Conservation (phyloP, 2,888 invertebrate species). For the Empis livida region DNA sequence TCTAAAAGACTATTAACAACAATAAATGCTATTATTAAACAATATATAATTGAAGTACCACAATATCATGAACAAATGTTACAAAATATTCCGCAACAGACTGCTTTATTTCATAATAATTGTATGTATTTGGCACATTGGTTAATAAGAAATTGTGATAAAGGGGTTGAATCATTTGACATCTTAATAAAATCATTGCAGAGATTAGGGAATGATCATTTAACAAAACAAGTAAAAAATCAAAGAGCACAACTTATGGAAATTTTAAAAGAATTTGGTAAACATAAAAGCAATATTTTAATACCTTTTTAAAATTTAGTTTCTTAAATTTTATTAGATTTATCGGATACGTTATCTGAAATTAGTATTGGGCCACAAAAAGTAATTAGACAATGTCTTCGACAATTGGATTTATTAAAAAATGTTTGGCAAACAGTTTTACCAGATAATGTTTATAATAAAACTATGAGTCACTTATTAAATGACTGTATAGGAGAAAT, state of each 20-base stretch:
- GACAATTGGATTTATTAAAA: conserved; percentile 70
- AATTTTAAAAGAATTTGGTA: conserved; percentile 63
- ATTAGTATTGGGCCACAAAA: conserved; percentile 41
- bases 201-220: conserved; percentile 52
- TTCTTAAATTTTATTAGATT: conserved; percentile 15
- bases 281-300: conserved; percentile 14
- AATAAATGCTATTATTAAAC: conserved; percentile 57
- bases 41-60: conserved; percentile 66
- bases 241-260: conserved; percentile 65
- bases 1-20: conserved; percentile 51
- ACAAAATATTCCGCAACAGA: conserved; percentile 73
- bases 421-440: conserved; percentile 82
- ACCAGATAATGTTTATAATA: conserved; percentile 61
- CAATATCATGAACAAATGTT: conserved; percentile 67
- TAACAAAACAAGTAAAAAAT: conserved; percentile 58
- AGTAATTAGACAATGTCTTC: conserved; percentile 67
- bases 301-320: background rate
- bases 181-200: conserved; percentile 56
- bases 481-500: conserved; percentile 32
- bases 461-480: conserved; percentile 45
- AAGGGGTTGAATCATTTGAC: conserved; percentile 44
- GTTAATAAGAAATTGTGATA: conserved; percentile 44
- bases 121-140: conserved; percentile 80
- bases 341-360: conserved; percentile 23
- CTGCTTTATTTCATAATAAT: conserved; percentile 81